Evolutionary conservation across 2,797 vertebrate species (phyloP).

Genomic region (Microcaecilia unicolor): DNA sequence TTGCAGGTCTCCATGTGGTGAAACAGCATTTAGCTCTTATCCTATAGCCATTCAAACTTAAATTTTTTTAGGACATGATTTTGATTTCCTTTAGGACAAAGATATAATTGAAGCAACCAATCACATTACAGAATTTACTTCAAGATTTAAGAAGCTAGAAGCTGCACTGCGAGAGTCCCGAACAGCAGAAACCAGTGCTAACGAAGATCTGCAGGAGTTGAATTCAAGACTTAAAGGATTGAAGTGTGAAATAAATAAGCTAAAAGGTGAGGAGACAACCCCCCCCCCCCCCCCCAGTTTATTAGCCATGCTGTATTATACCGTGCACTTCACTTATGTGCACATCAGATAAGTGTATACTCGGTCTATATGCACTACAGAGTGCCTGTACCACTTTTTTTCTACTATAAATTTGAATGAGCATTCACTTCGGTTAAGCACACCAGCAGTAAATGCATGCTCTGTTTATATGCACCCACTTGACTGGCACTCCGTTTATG

Average conservation of each 20-base stretch:
- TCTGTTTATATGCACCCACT: no score
- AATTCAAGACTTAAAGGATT: slow-evolving; percentile 50
- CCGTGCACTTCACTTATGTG: no score
- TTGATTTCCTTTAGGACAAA: slow-evolving; percentile 56
- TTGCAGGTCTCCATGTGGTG: background rate
- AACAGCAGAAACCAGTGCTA: slow-evolving; percentile 41
- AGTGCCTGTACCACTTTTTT: no score
- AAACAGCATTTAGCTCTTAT: background rate
- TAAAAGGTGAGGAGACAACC: slow-evolving; percentile 65
- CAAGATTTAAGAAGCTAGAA: slow-evolving; percentile 54
- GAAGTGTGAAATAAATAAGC: slow-evolving; percentile 41
- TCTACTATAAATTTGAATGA: no score
- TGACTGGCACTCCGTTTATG: no score
- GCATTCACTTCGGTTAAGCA: no score
- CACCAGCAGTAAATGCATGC: no score
- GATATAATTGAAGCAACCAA: slow-evolving; percentile 65
- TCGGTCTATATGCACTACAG: no score
- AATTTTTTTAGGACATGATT: slow-evolving; percentile 1
- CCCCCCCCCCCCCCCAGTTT: no score
- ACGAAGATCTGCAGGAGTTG: slow-evolving; percentile 58
- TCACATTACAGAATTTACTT: slow-evolving; percentile 58
- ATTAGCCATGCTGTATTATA: no score
- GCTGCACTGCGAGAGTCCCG: slow-evolving; percentile 41
- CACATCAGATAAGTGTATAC: no score
- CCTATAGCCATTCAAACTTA: background rate